Base-by-base conservation (phyloP, 2,888 invertebrate genomes). In the Aleiodes leptofemur region DNA sequence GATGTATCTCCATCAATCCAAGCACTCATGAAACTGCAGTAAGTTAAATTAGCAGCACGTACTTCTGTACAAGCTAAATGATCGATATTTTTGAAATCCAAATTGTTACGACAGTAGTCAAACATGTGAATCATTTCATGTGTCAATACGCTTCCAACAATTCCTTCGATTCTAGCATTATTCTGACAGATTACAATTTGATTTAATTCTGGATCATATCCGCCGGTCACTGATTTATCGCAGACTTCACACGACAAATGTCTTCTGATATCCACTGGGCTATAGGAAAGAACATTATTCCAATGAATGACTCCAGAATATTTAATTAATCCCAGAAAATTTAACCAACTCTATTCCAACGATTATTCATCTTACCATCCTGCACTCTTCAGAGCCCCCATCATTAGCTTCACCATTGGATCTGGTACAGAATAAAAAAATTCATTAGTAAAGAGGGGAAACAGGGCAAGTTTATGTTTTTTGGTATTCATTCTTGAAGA, bases 41-140 rank as follows among this genome's bases (percentile, higher is more conserved):
- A 97, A 0, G 96, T 95, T 55, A 98, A 91, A 89, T 98, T 98
- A 0, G 98, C 98, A 1, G 98, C 98, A 80, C 98, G 91, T 78
- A 98, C 95, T 92, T 98, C 98, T 0, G 98, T 97, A 86, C 98
- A 98, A 0, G 98, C 98, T 74, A 98, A 90, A 88, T 98, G 98
- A 80, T 97, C 95, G 79, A 97, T 91, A 87, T 98, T 96, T 82
- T 93, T 94, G 83, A 97, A 96, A 90, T 98, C 95, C 73, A 98
- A 87, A 64, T 98, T 93, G 80, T 97, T 96, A 57, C 94, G 93
- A 87, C 98, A 98, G 86, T 94, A 96, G 89, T 98, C 98, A 86
- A 97, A 98, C 96, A 98, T 98, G 88, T 98, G 98, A 64, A 98
- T 95, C 93, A 98, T 93, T 90, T 98, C 98, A 84, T 98, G 98